A percentile compares a stretch with the other conserved stretches of the same genome.
phyloP scores from a whole-genome alignment of 2,888 invertebrate species.

The Hirtodrosophila cameraria region DNA sequence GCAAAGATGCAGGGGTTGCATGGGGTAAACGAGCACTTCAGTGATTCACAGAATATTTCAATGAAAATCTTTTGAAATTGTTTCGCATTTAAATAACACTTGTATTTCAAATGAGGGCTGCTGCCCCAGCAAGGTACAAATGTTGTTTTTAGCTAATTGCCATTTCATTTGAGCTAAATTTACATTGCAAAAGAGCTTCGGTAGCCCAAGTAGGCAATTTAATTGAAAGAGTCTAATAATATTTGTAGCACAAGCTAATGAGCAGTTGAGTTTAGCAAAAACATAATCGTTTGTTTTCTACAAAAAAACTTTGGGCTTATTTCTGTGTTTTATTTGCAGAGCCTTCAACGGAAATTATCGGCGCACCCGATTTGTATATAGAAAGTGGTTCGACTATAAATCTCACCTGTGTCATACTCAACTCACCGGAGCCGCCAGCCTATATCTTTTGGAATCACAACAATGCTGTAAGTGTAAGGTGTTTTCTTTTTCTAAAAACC shows the following conservation, averaged over 20 bases:
- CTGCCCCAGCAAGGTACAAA: conserved; percentile 11
- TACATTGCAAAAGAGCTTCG: conserved; percentile 11
- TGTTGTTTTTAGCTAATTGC: conserved; percentile 50
- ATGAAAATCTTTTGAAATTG: conserved; percentile 45
- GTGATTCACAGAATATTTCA: conserved; percentile 35
- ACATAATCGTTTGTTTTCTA: not conserved
- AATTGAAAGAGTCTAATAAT: conserved; percentile 10
- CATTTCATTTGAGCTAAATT: conserved; percentile 42
- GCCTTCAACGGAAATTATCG: conserved; percentile 95
- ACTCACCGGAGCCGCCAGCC: conserved; percentile 96
- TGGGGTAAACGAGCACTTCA: conserved; percentile 21
- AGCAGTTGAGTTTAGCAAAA: not conserved
- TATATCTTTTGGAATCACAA: conserved; percentile 98
- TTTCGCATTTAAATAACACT: conserved; percentile 55
- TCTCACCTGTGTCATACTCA: conserved; percentile 95
- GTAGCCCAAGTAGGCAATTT: conserved; percentile 8
- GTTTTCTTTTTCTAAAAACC: not conserved
- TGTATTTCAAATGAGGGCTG: conserved; percentile 51
- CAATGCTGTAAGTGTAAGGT: conserved; percentile 89
- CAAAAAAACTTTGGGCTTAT: not conserved
- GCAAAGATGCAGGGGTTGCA: not conserved
- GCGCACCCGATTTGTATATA: conserved; percentile 95
- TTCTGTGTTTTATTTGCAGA: conserved; percentile 89
- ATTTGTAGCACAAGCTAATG: not conserved
- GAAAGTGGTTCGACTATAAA: conserved; percentile 97